Evolutionary conservation across 2,888 invertebrate genomes (phyloP).

Genomic region (Limnephilus marmoratus): DNA sequence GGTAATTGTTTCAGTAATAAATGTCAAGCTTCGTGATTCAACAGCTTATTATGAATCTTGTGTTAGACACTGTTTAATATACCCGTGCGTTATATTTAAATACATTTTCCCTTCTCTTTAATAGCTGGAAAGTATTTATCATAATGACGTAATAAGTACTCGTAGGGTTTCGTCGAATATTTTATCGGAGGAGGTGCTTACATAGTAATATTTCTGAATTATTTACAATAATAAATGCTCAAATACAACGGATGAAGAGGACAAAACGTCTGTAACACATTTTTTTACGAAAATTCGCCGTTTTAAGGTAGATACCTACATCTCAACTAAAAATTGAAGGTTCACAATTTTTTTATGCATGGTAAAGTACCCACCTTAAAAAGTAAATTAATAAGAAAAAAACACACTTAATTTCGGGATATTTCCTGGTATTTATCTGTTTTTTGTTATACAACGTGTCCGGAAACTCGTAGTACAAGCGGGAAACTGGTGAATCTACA

Average conservation of each 20-base stretch:
- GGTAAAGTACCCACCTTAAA: no score
- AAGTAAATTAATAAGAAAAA: no score
- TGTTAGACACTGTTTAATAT: not conserved
- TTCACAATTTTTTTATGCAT: no score
- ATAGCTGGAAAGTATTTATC: not conserved
- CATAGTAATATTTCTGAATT: not conserved
- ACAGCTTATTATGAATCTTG: not conserved
- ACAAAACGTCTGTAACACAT: not conserved
- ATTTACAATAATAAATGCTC: not conserved
- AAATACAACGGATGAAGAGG: not conserved
- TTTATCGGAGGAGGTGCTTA: not conserved
- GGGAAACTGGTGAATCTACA: no score
- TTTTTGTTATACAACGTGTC: no score
- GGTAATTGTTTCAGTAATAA: not conserved
- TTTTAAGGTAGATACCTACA: no score
- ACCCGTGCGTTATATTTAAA: not conserved
- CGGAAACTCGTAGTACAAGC: no score
- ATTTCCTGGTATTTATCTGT: no score
- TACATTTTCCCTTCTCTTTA: not conserved
- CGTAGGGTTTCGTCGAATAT: not conserved
- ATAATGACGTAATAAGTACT: not conserved
- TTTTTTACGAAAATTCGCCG: no score
- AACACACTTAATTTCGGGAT: no score
- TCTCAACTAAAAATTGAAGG: no score
- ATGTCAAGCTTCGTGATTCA: not conserved